phyloP scores from a whole-genome alignment of 2,113 vertebrate species.

The Oryzias curvinotus region DNA sequence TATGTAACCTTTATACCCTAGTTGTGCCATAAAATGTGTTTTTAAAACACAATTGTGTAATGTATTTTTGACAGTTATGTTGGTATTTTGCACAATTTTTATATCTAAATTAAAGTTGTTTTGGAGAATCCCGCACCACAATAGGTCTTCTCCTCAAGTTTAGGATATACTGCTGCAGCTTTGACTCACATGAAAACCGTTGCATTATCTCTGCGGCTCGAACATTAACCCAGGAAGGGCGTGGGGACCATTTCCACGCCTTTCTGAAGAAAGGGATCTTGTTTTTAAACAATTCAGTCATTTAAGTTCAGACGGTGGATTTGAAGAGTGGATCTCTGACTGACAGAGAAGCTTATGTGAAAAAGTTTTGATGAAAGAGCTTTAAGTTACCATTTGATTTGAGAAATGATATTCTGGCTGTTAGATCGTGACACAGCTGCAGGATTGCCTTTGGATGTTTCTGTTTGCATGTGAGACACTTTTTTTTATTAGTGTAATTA shows the following conservation, averaged over 20 bases:
- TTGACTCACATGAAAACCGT: background rate
- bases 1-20: too few relatives aligned
- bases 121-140: too few relatives aligned
- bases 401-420: too few relatives aligned
- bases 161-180: too few relatives aligned
- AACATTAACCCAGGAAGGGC: background rate
- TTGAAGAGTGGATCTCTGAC: background rate
- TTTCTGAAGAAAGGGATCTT: background rate
- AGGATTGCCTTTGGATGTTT: background rate
- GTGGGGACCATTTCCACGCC: background rate
- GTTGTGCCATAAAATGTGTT: too few relatives aligned
- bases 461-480: background rate
- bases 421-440: background rate
- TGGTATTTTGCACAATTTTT: too few relatives aligned
- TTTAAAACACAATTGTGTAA: too few relatives aligned
- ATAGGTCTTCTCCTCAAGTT: too few relatives aligned
- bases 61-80: too few relatives aligned
- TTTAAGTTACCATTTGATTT: background rate
- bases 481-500: background rate
- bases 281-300: background rate
- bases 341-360: background rate
- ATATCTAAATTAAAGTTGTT: too few relatives aligned
- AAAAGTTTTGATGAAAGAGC: background rate
- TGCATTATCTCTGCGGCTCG: background rate
- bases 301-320: background rate